Percentiles rank a stretch among this genome's conserved stretches.
phyloP scores from a whole-genome alignment of 2,113 vertebrate genomes.

The Embiotoca jacksoni region DNA sequence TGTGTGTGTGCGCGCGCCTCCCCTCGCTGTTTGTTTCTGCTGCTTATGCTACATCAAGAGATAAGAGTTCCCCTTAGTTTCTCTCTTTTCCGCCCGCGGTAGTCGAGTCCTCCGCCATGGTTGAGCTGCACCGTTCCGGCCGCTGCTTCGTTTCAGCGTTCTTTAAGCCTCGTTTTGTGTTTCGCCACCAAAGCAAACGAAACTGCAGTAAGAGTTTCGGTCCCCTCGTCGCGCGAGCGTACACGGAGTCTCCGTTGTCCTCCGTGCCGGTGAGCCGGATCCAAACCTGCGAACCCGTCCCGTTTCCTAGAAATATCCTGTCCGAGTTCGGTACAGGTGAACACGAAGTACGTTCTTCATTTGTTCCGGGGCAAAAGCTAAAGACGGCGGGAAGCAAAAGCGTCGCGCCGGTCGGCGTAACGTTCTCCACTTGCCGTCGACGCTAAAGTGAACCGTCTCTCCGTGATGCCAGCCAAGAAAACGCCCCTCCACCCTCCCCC shows the following conservation, averaged over 20 bases:
- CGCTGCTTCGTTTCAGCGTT: slow-evolving; percentile 21
- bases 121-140: slow-evolving; percentile 3
- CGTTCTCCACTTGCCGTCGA: too few species aligned
- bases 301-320: too few species aligned
- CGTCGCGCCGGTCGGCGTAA: too few species aligned
- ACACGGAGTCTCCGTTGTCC: slow-evolving; percentile 1
- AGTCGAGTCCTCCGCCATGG: neutral
- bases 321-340: too few species aligned
- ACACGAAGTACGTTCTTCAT: too few species aligned
- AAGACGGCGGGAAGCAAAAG: too few species aligned
- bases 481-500: slow-evolving; percentile 14
- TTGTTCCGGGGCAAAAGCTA: too few species aligned
- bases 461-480: slow-evolving; percentile 35
- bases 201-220: neutral
- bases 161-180: slow-evolving; percentile 13
- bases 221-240: neutral
- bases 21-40: slow-evolving; percentile 8
- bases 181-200: slow-evolving; percentile 23
- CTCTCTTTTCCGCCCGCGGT: neutral
- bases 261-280: neutral
- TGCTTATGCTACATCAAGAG: slow-evolving; percentile 1
- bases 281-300: too few species aligned
- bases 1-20: too few species aligned
- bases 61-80: neutral
- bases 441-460: neutral